Conservation (phyloP, 1,140 invertebrate species). For the Daktulosphaira vitifoliae region DNA sequence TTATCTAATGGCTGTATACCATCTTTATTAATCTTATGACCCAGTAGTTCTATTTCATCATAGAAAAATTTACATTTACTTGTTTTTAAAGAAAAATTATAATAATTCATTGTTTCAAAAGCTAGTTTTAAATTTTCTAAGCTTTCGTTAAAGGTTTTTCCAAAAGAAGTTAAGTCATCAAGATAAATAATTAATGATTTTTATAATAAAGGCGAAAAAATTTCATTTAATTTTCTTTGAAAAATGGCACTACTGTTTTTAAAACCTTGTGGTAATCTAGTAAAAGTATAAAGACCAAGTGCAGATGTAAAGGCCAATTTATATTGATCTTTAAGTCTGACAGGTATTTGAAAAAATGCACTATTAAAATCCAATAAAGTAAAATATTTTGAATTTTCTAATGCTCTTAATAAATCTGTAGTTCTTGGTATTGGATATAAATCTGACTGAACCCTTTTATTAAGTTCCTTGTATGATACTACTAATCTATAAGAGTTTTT, state of each 20-base stretch:
- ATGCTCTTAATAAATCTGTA: conserved; percentile 44
- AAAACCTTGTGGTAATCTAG: background rate
- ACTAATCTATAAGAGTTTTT: conserved; percentile 37
- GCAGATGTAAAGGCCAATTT: background rate
- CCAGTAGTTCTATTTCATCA: background rate
- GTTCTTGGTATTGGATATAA: conserved; percentile 46
- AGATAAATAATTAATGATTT: conserved; percentile 2
- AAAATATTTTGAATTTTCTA: conserved; percentile 43
- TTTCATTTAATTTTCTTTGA: background rate
- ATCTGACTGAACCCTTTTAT: conserved; percentile 39
- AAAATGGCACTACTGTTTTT: conserved; percentile 1
- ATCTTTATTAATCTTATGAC: background rate
- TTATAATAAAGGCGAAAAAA: background rate
- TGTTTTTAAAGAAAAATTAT: background rate
- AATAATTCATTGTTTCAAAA: background rate
- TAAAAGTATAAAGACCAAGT: background rate
- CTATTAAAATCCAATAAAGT: conserved; percentile 46
- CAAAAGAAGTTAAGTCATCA: background rate
- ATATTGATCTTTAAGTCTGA: conserved; percentile 40
- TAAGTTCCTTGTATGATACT: conserved; percentile 39
- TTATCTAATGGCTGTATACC: background rate
- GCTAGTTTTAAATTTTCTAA: background rate
- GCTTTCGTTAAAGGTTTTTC: background rate
- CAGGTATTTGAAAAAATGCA: conserved; percentile 47
- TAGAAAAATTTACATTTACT: background rate